A percentile compares a stretch with the other conserved stretches of the same genome.
These are phyloP conservation scores for Danaus chrysippus DNA, from an alignment of 2,888 invertebrate species.

Conservation along the genomic window DNA sequence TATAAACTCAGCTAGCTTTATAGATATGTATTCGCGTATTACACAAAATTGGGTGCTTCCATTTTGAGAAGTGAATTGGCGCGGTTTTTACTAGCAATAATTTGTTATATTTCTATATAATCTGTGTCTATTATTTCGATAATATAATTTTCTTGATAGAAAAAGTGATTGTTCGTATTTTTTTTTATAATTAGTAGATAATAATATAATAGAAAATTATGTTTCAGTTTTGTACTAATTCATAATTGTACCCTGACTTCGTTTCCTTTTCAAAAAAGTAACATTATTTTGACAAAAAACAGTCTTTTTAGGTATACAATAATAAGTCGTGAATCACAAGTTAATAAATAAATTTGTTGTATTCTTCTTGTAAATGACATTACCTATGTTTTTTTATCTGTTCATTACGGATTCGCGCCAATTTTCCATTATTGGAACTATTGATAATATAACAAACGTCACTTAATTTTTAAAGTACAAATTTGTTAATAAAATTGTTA, in stretches of 20 bases:
- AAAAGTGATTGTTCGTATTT: not conserved
- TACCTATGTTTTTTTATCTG: not conserved
- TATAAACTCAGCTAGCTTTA: constrained; percentile 54
- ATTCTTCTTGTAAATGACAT: no score
- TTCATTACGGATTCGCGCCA: not conserved
- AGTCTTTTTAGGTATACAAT: no score
- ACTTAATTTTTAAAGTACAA: constrained; percentile 34
- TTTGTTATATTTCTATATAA: constrained; percentile 5
- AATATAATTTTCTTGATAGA: not conserved
- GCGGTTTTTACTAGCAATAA: constrained; percentile 26
- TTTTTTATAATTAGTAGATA: not conserved
- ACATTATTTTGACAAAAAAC: no score
- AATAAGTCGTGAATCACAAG: no score
- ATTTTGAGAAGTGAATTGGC: constrained; percentile 49
- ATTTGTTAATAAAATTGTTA: constrained; percentile 26
- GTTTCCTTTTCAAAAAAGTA: no score
- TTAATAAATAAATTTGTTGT: no score
- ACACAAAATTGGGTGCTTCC: constrained; percentile 62
- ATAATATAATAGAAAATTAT: no score
- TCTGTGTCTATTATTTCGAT: not conserved
- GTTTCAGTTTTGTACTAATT: no score
- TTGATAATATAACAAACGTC: constrained; percentile 4
- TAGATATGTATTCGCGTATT: constrained; percentile 34
- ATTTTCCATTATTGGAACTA: not conserved
- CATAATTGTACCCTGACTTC: no score